These are phyloP conservation scores for Psammodynastes pulverulentus DNA, from an alignment of 2,113 vertebrate species.

Conservation along the genomic window DNA sequence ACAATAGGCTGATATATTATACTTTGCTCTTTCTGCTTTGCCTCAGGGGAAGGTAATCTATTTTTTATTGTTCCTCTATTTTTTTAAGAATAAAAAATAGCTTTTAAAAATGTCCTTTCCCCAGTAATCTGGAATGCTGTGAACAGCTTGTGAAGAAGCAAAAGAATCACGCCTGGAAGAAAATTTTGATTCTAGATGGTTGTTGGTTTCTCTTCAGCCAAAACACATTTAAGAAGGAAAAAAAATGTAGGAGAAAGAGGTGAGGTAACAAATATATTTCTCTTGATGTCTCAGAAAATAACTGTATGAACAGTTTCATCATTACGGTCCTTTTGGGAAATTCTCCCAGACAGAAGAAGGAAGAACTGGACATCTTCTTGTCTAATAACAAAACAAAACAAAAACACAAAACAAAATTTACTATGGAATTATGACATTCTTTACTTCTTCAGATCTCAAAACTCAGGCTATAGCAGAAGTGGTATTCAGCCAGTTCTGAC, in stretches of 20 bases:
- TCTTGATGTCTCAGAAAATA: not conserved
- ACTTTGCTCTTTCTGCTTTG: not conserved
- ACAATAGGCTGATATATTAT: slow-evolving; percentile 29
- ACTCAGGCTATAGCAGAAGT: not conserved
- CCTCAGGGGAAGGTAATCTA: slow-evolving; percentile 14
- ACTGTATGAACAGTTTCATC: not conserved
- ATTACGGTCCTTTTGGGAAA: not conserved
- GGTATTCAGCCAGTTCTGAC: too few species aligned
- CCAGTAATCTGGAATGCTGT: not conserved
- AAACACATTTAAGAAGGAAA: not conserved
- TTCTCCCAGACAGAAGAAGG: not conserved
- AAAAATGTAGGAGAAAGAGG: not conserved
- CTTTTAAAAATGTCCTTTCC: slow-evolving; percentile 50
- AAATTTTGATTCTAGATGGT: slow-evolving; percentile 22
- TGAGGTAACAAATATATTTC: not conserved
- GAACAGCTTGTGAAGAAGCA: slow-evolving; percentile 24
- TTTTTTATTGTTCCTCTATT: slow-evolving; percentile 33
- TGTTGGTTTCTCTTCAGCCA: slow-evolving; percentile 14
- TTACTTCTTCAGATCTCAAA: not conserved
- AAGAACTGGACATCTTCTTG: not conserved
- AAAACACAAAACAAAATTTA: not conserved
- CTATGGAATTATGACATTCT: not conserved
- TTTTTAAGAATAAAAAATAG: slow-evolving; percentile 30
- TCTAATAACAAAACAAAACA: not conserved
- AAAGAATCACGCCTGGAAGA: slow-evolving; percentile 42